A percentile compares a stretch with the other conserved stretches of the same genome.
These are phyloP conservation scores for Meriones unguiculatus DNA, from an alignment of 2,113 vertebrate genomes.

Conservation along the genomic window DNA sequence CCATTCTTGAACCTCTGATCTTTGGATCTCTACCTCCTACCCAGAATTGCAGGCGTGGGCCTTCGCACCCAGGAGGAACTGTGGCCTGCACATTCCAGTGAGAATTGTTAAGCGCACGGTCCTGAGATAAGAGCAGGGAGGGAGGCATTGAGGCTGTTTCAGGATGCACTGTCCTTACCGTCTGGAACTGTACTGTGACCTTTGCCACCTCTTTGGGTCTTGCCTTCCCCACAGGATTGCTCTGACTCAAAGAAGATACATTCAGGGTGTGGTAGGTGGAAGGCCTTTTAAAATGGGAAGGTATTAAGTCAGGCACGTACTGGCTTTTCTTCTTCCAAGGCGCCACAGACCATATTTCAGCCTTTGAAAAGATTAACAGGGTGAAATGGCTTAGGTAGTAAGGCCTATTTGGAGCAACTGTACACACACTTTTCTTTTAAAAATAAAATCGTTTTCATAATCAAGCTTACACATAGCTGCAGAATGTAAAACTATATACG, in stretches of 20 bases:
- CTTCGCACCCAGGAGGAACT: neutral
- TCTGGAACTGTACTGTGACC: conserved; percentile 39
- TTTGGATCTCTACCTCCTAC: neutral
- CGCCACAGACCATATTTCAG: neutral
- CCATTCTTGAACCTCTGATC: neutral
- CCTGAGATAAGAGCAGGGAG: conserved; percentile 22
- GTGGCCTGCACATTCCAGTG: neutral
- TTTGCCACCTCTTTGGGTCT: conserved; percentile 33
- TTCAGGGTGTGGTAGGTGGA: neutral
- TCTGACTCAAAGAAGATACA: conserved; percentile 32
- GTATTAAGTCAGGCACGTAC: conserved; percentile 5
- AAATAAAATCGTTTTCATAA: neutral
- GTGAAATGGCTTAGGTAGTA: conserved; percentile 35
- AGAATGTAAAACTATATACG: neutral
- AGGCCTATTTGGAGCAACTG: neutral
- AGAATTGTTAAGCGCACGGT: neutral
- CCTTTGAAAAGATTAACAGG: conserved; percentile 14
- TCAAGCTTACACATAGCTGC: neutral
- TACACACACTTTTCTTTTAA: neutral
- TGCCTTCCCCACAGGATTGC: conserved; percentile 27
- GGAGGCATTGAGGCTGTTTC: conserved; percentile 26
- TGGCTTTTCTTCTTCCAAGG: neutral
- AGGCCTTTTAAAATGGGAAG: conserved; percentile 45
- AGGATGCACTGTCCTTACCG: neutral
- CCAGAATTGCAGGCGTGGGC: neutral